A percentile compares a stretch with the other conserved stretches of the same genome.
phyloP scores from a whole-genome alignment of 2,888 invertebrate genomes.

The Phania funesta region DNA sequence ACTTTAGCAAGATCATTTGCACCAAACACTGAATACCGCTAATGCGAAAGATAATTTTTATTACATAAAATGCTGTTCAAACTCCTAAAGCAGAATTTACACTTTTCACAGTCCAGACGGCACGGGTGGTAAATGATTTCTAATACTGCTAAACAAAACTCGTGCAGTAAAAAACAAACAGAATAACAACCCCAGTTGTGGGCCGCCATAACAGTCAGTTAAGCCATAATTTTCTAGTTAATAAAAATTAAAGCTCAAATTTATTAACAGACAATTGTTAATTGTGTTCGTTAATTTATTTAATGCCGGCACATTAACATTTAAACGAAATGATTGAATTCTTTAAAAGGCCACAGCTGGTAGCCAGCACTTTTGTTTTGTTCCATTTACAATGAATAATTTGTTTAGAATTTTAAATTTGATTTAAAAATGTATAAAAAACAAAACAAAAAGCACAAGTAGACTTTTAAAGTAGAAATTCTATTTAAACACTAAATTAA shows the following conservation, averaged over 20 bases:
- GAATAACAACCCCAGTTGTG: too few species aligned
- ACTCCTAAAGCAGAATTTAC: too few species aligned
- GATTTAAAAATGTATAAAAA: conserved; percentile 32
- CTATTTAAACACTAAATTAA: conserved; percentile 1
- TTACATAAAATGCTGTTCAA: too few species aligned
- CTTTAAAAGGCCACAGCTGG: background rate
- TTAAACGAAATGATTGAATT: conserved; percentile 12
- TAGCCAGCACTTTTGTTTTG: conserved; percentile 25
- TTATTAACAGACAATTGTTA: background rate
- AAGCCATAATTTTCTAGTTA: too few species aligned
- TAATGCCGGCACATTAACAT: background rate
- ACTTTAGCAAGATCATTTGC: too few species aligned
- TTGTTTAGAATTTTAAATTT: conserved; percentile 59
- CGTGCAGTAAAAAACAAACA: too few species aligned
- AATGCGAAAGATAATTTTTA: too few species aligned
- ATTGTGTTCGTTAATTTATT: background rate
- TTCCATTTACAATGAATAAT: conserved; percentile 53
- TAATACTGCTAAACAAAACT: too few species aligned
- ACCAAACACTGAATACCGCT: too few species aligned
- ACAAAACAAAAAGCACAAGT: background rate
- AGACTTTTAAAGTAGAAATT: conserved; percentile 2
- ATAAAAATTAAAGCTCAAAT: background rate
- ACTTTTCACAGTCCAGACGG: too few species aligned
- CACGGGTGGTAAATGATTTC: too few species aligned
- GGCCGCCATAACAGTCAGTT: too few species aligned